phyloP scores from a whole-genome alignment of 1,140 invertebrate species.

The Drosophila trapezifrons region DNA sequence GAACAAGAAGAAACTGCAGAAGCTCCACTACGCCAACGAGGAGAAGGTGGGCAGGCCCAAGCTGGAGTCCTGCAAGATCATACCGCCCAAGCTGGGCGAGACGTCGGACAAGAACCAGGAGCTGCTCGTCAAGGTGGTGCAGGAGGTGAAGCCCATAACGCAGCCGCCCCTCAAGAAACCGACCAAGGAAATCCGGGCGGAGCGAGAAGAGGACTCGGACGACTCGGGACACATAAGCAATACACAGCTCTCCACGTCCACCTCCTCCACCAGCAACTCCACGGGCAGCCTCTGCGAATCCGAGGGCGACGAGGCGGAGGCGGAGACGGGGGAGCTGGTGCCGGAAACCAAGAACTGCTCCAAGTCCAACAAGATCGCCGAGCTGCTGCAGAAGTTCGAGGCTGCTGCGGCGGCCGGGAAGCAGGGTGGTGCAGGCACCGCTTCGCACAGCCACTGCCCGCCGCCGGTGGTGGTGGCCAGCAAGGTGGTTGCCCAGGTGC shows the following conservation, averaged over 20 bases:
- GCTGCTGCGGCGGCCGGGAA: constrained; percentile 30
- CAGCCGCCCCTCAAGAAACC: constrained; percentile 28
- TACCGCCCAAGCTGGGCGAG: constrained; percentile 78
- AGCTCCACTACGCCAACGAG: constrained; percentile 77
- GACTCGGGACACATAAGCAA: constrained; percentile 92
- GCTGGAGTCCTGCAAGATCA: constrained; percentile 80
- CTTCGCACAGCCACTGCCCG: not conserved
- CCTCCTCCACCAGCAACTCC: constrained; percentile 63
- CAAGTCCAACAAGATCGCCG: constrained; percentile 65
- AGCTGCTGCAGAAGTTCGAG: constrained; percentile 76
- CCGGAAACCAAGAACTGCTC: constrained; percentile 16
- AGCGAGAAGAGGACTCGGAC: constrained; percentile 86
- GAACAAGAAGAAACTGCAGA: constrained; percentile 64
- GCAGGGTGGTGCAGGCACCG: constrained; percentile 6
- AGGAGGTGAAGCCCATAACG: constrained; percentile 25
- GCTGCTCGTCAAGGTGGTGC: constrained; percentile 73
- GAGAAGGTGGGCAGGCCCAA: constrained; percentile 68
- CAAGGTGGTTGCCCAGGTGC: constrained; percentile 71
- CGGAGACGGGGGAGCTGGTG: too few species aligned
- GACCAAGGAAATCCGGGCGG: constrained; percentile 22
- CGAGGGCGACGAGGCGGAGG: constrained; percentile 47
- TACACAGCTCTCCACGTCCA: constrained; percentile 58
- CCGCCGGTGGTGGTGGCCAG: constrained; percentile 38
- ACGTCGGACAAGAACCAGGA: constrained; percentile 77
- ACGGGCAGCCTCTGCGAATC: constrained; percentile 72